These are phyloP conservation scores for Phoronis australis DNA, from an alignment of 2,888 invertebrate genomes.

Conservation along the genomic window DNA sequence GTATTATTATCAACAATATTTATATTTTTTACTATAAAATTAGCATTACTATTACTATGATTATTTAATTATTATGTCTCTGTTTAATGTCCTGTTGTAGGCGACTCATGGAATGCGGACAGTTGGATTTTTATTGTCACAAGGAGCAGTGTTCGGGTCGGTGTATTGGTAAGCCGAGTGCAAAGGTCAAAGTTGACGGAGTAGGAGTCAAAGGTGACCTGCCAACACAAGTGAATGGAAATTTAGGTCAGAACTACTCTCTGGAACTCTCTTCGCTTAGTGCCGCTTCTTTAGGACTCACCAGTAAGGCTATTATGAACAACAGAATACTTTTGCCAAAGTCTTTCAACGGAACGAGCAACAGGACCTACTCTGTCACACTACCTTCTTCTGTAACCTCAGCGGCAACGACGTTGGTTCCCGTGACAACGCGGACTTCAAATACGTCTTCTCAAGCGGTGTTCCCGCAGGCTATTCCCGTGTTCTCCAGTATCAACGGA, in stretches of 20 bases:
- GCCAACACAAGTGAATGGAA: too few species aligned
- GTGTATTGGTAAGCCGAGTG: constrained; percentile 47
- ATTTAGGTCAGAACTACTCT: background rate
- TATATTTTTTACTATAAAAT: too few species aligned
- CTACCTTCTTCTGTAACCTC: background rate
- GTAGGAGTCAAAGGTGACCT: too few species aligned
- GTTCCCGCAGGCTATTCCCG: background rate
- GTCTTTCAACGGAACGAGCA: background rate
- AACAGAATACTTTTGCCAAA: background rate
- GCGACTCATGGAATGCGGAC: constrained; percentile 52
- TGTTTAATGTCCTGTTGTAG: too few species aligned
- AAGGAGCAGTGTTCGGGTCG: constrained; percentile 50
- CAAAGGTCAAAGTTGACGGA: too few species aligned
- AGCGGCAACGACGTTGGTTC: too few species aligned
- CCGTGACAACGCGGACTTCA: too few species aligned
- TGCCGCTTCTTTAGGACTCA: background rate
- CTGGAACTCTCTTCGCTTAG: background rate
- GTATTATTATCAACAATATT: constrained; percentile 2
- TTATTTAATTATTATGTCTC: too few species aligned
- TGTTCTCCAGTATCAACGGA: background rate
- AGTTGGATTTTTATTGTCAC: constrained; percentile 52
- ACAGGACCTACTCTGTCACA: background rate
- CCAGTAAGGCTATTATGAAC: background rate
- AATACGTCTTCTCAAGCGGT: background rate
- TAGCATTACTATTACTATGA: too few species aligned